These are phyloP conservation scores for Myrmecophaga tridactyla DNA, from an alignment of 2,113 vertebrate species.

Conservation along the genomic window DNA sequence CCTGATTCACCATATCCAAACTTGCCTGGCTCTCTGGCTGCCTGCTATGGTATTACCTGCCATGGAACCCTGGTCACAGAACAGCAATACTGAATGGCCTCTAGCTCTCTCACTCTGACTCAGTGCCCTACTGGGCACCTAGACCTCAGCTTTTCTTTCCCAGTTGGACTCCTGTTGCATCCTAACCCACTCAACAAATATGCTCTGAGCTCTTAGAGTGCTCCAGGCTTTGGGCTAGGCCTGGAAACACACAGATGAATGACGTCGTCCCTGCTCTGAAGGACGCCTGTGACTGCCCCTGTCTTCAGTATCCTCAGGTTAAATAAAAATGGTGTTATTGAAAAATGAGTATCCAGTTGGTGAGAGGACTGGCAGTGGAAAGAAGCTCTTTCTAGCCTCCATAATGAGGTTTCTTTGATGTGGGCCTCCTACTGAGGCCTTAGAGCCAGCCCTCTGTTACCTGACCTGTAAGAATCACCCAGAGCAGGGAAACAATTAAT, in stretches of 20 bases:
- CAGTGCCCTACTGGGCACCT: not conserved
- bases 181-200: not conserved
- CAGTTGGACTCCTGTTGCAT: not conserved
- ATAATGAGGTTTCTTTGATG: not conserved
- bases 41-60: rapidly evolving
- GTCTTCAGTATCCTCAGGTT: not conserved
- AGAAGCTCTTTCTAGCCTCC: not conserved
- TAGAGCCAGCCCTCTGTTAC: not conserved
- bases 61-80: not conserved
- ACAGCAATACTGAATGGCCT: not conserved
- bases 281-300: not conserved
- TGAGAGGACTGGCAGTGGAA: not conserved
- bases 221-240: not conserved
- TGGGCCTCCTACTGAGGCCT: not conserved
- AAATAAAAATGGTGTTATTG: not conserved
- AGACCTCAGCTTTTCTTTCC: not conserved
- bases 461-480: not conserved
- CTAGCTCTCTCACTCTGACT: not conserved
- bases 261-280: not conserved
- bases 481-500: not conserved
- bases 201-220: not conserved
- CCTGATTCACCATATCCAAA: not conserved
- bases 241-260: not conserved
- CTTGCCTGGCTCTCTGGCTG: not conserved
- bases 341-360: not conserved